Base-by-base conservation (phyloP, 2,888 invertebrate genomes). In the Hirtodrosophila cameraria region DNA sequence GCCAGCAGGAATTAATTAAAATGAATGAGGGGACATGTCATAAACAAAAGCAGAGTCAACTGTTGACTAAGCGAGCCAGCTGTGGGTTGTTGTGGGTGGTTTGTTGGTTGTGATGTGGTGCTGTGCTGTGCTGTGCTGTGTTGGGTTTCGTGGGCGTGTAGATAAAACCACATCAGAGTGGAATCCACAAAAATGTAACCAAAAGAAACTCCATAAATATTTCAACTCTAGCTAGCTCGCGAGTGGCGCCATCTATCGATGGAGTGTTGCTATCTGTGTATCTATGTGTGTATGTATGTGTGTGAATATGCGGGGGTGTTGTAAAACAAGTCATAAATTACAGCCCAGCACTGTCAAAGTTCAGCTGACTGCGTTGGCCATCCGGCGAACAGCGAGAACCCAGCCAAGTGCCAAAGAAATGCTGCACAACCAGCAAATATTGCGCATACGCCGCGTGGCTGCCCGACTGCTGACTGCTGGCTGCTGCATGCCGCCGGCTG, bases 11-110 rank as follows among this genome's bases (percentile, higher is more conserved):
- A 82, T 82, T 82, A 82, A 82, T 87, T 82, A 82, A 82, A 82
- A 87, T 82, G 82, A 87, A 82, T 87, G 87, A 85, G 86, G 77
- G 83, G 80, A 82, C 86, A 87, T 83, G 82, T 82, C 87, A 82
- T 87, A 87, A 85, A 82, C 82, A 82, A 87, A 75, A 52, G 61
- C 70, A 55, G 63, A 79, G 87, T 82, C 82, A 82, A 87, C 82
- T 82, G 81, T 86, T 81, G 81, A 81, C 81, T 82, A 73, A 86
- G 86, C 87, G 86, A 62, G 45, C 66, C 50, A 38, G 27, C 55
- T 30, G 13, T 18, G 12, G 11, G 33, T 27, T 28, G 36, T 23
- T 13, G 8, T 33, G 62, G 36, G 30, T 20, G 35, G n/a, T n/a
- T n/a, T n/a, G n/a, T n/a, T n/a, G n/a, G n/a, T n/a, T n/a, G n/a